These are phyloP conservation scores for Plecotus auritus DNA, from an alignment of 2,113 vertebrate species.

Conservation along the genomic window DNA sequence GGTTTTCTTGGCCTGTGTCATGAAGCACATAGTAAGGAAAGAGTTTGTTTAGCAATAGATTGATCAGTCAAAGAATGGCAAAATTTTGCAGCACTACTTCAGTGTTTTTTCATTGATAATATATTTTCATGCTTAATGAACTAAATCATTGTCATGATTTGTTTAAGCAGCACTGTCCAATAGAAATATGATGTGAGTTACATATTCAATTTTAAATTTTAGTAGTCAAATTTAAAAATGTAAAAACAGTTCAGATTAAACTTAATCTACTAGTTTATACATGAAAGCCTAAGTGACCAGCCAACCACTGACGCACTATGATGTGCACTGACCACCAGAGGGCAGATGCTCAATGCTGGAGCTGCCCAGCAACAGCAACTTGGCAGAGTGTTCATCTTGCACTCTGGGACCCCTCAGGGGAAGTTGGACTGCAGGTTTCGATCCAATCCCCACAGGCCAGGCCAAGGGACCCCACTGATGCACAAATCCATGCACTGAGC, in stretches of 20 bases:
- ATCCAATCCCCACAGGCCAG: too few relatives aligned
- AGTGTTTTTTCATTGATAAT: neutral
- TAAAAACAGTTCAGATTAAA: neutral
- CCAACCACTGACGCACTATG: too few relatives aligned
- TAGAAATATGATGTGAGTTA: neutral
- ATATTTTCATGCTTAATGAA: conserved; percentile 31
- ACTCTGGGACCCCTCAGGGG: too few relatives aligned
- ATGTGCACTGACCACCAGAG: too few relatives aligned
- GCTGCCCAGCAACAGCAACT: too few relatives aligned
- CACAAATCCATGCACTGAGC: too few relatives aligned
- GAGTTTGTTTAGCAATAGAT: neutral
- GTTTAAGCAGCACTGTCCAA: neutral
- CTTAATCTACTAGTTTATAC: neutral
- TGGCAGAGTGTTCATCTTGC: too few relatives aligned
- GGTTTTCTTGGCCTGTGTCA: neutral
- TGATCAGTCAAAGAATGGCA: neutral
- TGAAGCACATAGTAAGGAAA: neutral
- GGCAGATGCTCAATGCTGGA: too few relatives aligned
- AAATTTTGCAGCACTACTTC: neutral
- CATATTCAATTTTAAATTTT: neutral
- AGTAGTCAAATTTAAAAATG: neutral
- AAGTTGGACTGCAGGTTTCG: too few relatives aligned
- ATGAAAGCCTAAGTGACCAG: too few relatives aligned
- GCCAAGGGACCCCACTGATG: too few relatives aligned
- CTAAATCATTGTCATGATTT: neutral